Percentiles rank a stretch among this genome's conserved stretches.
Evolutionary conservation across 2,113 vertebrate species (phyloP).

Genomic region (Corapipo altera): DNA sequence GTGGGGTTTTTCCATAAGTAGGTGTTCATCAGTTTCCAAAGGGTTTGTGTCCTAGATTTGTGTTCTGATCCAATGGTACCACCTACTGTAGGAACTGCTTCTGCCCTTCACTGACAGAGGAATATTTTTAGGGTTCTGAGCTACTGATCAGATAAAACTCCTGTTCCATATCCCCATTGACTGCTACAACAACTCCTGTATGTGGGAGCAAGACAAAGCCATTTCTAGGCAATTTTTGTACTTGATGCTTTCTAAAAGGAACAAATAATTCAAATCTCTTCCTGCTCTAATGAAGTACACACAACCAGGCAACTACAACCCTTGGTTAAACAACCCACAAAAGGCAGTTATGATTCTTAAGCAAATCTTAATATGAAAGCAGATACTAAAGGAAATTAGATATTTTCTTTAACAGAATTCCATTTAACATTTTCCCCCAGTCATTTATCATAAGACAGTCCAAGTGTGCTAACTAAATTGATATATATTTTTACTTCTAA

Average conservation of each 20-base stretch:
- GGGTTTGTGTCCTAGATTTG: not conserved
- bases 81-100: not conserved
- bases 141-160: not conserved
- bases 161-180: not conserved
- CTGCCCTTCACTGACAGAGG: not conserved
- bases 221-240: not conserved
- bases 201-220: not conserved
- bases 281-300: not conserved
- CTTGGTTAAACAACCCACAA: not conserved
- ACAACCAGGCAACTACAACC: not conserved
- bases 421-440: not conserved
- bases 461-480: not conserved
- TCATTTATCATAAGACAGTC: not conserved
- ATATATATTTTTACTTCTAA: not conserved
- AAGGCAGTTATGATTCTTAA: not conserved
- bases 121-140: not conserved
- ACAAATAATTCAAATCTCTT: not conserved
- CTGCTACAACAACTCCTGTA: accelerated
- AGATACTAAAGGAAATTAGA: not conserved
- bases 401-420: not conserved
- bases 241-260: not conserved
- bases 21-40: not conserved
- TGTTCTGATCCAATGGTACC: not conserved
- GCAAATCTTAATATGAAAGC: not conserved
- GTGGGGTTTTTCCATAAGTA: accelerated